Evolutionary conservation across 37 sponge, comb jelly and placozoan species (phyloP).

Genomic region (Dysidea cf. avara): DNA sequence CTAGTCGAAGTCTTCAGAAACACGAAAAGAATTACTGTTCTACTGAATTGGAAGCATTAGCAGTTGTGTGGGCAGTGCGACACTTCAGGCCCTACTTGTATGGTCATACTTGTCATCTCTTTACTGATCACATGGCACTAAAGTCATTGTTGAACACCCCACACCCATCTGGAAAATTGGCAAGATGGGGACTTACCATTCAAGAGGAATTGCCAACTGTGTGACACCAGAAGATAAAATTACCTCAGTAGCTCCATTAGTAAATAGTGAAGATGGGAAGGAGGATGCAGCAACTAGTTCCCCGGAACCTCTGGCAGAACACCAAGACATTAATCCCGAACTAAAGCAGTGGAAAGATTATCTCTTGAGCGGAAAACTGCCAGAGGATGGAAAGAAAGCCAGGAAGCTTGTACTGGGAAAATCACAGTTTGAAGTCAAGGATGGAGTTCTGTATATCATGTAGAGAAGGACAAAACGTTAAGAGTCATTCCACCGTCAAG

Average conservation of each 20-base stretch:
- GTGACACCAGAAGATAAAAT: too few species aligned
- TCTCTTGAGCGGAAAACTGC: background rate
- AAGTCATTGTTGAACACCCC: slow-evolving; percentile 34
- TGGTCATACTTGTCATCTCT: slow-evolving; percentile 22
- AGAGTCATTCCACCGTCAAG: background rate
- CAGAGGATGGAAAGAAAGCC: slow-evolving; percentile 1
- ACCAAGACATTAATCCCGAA: too few species aligned
- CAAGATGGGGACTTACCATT: slow-evolving; percentile 25
- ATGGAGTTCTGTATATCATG: slow-evolving; percentile 15
- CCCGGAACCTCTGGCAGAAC: too few species aligned
- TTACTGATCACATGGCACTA: slow-evolving; percentile 23
- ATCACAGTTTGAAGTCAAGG: background rate
- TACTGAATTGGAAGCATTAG: slow-evolving; percentile 24
- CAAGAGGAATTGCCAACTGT: background rate
- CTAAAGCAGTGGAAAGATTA: too few species aligned
- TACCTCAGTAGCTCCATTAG: too few species aligned
- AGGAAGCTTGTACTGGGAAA: background rate
- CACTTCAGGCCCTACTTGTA: slow-evolving; percentile 24
- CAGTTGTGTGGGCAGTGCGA: slow-evolving; percentile 37
- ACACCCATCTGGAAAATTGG: slow-evolving; percentile 33
- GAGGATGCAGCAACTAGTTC: too few species aligned
- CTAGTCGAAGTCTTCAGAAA: slow-evolving; percentile 28
- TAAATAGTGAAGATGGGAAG: too few species aligned
- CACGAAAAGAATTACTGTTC: slow-evolving; percentile 15
- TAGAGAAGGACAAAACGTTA: slow-evolving; percentile 19